Evolutionary conservation across 2,113 vertebrate genomes (phyloP).

Genomic region (Falcunculus frontatus): DNA sequence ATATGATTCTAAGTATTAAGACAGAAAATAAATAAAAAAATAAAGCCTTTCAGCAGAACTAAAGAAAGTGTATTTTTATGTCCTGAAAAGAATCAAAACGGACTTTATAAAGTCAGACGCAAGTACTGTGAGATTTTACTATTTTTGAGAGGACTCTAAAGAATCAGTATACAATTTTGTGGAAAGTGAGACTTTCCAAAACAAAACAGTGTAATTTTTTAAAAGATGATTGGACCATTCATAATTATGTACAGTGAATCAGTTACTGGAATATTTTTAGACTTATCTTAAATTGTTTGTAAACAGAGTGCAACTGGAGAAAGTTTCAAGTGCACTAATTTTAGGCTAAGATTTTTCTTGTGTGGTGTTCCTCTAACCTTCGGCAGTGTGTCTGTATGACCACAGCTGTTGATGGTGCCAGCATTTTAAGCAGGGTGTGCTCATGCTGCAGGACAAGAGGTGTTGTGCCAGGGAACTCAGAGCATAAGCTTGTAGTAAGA

Average conservation of each 20-base stretch:
- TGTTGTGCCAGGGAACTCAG: fast-evolving
- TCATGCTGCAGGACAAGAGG: neutral
- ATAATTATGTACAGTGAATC: neutral
- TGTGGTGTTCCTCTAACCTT: neutral
- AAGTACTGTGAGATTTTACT: neutral
- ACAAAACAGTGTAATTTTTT: neutral
- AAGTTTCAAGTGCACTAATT: neutral
- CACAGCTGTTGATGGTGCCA: neutral
- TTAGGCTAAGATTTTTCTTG: neutral
- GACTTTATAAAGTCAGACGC: neutral
- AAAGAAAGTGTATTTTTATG: neutral
- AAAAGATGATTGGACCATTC: neutral
- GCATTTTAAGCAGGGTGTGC: neutral
- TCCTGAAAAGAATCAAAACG: neutral
- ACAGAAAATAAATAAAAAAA: neutral
- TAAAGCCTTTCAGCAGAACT: neutral
- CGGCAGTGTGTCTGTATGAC: neutral
- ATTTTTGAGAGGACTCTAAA: neutral
- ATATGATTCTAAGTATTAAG: neutral
- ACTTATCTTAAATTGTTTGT: neutral
- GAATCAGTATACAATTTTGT: neutral
- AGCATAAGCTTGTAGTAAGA: fast-evolving
- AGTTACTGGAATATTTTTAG: neutral
- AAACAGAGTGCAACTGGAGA: neutral
- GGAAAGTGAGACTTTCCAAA: neutral